phyloP scores from a whole-genome alignment of 2,888 invertebrate genomes.

The Salpingus planirostris region DNA sequence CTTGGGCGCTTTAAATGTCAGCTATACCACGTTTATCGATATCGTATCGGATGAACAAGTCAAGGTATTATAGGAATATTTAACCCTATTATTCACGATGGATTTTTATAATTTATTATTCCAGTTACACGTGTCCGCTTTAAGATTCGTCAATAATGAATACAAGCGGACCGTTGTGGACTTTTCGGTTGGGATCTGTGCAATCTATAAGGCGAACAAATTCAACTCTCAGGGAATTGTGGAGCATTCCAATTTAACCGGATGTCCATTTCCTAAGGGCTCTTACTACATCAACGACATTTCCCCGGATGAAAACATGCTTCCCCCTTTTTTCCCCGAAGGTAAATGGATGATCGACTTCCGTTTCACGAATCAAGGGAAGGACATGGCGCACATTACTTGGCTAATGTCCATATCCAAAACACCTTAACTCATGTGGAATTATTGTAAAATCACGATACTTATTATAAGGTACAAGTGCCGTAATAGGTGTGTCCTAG shows the following conservation, averaged over 20 bases:
- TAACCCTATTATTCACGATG: too few relatives aligned
- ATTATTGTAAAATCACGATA: too few relatives aligned
- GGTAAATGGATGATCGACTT: conserved; percentile 7
- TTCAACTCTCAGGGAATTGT: conserved; percentile 4
- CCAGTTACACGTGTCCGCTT: too few relatives aligned
- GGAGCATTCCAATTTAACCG: conserved; percentile 5
- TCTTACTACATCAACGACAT: conserved; percentile 7
- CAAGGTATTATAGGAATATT: too few relatives aligned
- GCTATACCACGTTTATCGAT: too few relatives aligned
- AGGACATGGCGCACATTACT: conserved; percentile 1
- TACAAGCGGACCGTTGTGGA: conserved; percentile 8
- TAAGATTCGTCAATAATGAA: too few relatives aligned
- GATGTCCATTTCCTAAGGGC: conserved; percentile 8
- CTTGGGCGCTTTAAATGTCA: too few relatives aligned
- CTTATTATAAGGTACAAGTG: too few relatives aligned
- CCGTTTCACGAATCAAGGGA: conserved; percentile 1
- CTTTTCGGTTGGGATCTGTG: conserved; percentile 7
- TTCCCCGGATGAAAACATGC: conserved; percentile 3
- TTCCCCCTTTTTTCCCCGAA: conserved; percentile 8
- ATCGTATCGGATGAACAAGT: too few relatives aligned
- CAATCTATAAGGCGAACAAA: conserved; percentile 5
- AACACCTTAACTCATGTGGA: too few relatives aligned
- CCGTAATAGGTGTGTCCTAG: too few relatives aligned
- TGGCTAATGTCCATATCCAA: conserved; percentile 5
- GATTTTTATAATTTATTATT: too few relatives aligned